Percentiles rank a stretch among this genome's conserved stretches.
Conservation (phyloP, 1,140 invertebrate genomes). For the Drosophila orosa region DNA sequence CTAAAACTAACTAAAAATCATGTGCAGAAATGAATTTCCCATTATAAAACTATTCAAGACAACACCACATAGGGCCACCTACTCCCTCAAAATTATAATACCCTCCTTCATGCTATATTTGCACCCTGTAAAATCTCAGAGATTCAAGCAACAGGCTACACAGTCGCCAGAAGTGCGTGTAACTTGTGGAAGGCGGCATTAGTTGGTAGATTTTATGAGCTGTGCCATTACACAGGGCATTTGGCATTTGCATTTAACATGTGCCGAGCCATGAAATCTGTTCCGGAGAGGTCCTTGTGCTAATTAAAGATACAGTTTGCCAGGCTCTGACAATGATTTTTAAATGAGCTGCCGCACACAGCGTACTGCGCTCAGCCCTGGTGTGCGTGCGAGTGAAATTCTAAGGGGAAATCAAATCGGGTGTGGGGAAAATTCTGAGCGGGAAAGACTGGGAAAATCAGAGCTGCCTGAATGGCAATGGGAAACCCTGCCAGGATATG, state of each 20-base stretch:
- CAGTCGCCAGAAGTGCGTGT: constrained; percentile 27
- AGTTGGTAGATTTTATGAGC: constrained; percentile 75
- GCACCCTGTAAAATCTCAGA: constrained; percentile 8
- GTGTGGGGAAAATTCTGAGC: constrained; percentile 5
- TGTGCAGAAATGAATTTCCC: background rate
- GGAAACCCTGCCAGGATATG: constrained; percentile 19
- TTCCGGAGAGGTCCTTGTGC: constrained; percentile 50
- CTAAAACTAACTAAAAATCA: background rate
- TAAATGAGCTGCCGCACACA: constrained; percentile 55
- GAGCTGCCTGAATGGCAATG: constrained; percentile 6
- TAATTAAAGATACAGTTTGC: constrained; percentile 66
- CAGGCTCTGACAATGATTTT: constrained; percentile 51
- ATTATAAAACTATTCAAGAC: background rate
- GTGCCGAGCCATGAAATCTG: constrained; percentile 68
- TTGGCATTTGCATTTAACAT: constrained; percentile 70
- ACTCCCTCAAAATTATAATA: too few species aligned
- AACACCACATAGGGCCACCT: background rate
- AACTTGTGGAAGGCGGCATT: constrained; percentile 47
- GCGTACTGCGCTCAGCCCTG: constrained; percentile 5
- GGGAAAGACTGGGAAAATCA: constrained; percentile 7
- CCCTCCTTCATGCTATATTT: too few species aligned
- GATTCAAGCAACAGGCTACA: constrained; percentile 9
- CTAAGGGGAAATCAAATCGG: constrained; percentile 9
- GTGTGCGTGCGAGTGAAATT: background rate
- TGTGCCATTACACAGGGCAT: constrained; percentile 32